Percentiles rank a stretch among this genome's conserved stretches.
phyloP scores from a whole-genome alignment of 1,140 invertebrate species.

The Frieseomelitta varia region DNA sequence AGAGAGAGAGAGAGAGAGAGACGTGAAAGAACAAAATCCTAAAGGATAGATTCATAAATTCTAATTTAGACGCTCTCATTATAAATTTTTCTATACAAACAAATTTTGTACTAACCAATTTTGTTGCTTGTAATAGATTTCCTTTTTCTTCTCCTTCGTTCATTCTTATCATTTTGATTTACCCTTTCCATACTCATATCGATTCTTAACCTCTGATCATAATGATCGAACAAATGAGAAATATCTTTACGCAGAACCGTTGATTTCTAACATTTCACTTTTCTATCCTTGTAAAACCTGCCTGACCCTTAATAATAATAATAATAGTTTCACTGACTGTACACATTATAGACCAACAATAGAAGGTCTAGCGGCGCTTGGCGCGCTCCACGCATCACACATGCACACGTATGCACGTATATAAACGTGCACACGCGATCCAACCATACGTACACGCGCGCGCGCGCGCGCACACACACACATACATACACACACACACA shows the following conservation, averaged over 20 bases:
- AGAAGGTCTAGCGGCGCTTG: constrained; percentile 79
- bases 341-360: constrained; percentile 83
- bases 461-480: no score
- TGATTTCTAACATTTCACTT: constrained; percentile 54
- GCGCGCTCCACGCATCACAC: constrained; percentile 75
- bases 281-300: constrained; percentile 70
- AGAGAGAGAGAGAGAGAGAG: not conserved
- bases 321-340: constrained; percentile 83
- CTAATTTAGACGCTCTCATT: constrained; percentile 62
- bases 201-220: constrained; percentile 42
- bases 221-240: constrained; percentile 60
- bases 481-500: constrained; percentile 22
- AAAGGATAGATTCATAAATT: constrained; percentile 73
- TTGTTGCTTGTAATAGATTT: constrained; percentile 46
- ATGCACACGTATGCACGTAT: constrained; percentile 64
- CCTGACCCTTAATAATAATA: constrained; percentile 81
- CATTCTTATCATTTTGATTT: not conserved
- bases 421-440: not conserved
- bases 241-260: constrained; percentile 64
- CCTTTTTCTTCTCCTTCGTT: constrained; percentile 60
- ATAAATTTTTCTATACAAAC: constrained; percentile 75
- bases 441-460: not conserved
- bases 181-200: constrained; percentile 51
- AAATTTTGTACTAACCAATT: constrained; percentile 58
- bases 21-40: constrained; percentile 39